Evolutionary conservation across 92 coral and sea anemone genomes (phyloP).

Genomic region (Parazoanthus atlanticus): DNA sequence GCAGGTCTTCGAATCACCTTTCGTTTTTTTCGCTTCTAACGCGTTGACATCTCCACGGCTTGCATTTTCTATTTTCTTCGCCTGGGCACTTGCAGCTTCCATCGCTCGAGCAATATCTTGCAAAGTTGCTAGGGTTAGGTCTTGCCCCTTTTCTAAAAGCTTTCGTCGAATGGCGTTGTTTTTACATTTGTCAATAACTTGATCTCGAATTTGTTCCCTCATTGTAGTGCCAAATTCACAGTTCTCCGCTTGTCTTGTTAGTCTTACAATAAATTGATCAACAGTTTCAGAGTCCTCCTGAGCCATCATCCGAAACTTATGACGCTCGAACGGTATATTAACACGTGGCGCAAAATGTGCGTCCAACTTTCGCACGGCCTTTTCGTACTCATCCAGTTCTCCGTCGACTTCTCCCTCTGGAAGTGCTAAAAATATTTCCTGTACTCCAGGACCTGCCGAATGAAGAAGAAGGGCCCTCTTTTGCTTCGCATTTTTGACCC

Average conservation of each 20-base stretch:
- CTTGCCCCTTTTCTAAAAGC: slow-evolving; percentile 45
- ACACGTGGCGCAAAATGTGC: neutral
- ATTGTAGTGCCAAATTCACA: slow-evolving; percentile 16
- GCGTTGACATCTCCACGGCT: slow-evolving; percentile 19
- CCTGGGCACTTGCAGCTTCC: slow-evolving; percentile 53
- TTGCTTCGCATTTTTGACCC: slow-evolving; percentile 5
- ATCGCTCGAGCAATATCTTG: slow-evolving; percentile 54
- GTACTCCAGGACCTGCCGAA: slow-evolving; percentile 6
- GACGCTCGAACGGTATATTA: slow-evolving; percentile 28
- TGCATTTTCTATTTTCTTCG: slow-evolving; percentile 49
- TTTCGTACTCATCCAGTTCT: neutral
- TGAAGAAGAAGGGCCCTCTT: neutral
- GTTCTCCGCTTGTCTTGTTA: slow-evolving; percentile 43
- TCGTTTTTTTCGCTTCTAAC: slow-evolving; percentile 10
- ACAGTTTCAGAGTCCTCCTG: no score
- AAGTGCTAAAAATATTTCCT: slow-evolving; percentile 1
- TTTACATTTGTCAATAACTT: slow-evolving; percentile 58
- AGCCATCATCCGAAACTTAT: slow-evolving; percentile 19
- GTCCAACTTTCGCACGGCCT: slow-evolving; percentile 16
- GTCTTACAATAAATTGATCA: slow-evolving; percentile 31
- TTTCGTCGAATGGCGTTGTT: slow-evolving; percentile 37
- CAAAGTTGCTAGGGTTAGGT: slow-evolving; percentile 16
- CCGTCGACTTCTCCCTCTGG: neutral
- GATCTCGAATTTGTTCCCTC: slow-evolving; percentile 59
- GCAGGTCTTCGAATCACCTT: slow-evolving; percentile 26